A percentile compares a stretch with the other conserved stretches of the same genome.
Conservation (phyloP, 2,797 vertebrate genomes). For the Remorina albescens region DNA sequence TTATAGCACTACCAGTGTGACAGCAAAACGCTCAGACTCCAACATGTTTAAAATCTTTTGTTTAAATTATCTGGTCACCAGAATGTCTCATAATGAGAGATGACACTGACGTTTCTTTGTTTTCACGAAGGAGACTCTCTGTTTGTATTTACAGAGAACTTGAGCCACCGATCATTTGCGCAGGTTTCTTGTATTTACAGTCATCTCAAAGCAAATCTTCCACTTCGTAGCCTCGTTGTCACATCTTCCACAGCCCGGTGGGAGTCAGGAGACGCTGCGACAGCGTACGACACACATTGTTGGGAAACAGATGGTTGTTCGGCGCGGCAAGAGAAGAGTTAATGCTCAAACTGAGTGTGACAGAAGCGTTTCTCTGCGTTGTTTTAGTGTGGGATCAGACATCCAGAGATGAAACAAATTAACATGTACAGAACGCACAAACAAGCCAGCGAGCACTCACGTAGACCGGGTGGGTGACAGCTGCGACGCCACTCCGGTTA, state of each 20-base stretch:
- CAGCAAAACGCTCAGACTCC: neutral
- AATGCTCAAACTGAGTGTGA: constrained; percentile 37
- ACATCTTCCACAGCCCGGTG: neutral
- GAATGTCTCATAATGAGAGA: constrained; percentile 9
- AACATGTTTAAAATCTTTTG: constrained; percentile 6
- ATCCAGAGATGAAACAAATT: constrained; percentile 38
- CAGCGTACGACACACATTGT: constrained; percentile 52
- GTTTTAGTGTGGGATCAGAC: constrained; percentile 31
- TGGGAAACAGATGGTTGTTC: constrained; percentile 56
- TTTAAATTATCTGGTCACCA: neutral
- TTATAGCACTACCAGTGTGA: neutral
- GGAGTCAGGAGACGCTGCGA: constrained; percentile 19
- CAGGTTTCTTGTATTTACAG: constrained; percentile 15
- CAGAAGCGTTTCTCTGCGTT: constrained; percentile 34
- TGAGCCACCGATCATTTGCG: neutral
- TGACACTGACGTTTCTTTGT: neutral
- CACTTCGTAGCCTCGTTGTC: constrained; percentile 14
- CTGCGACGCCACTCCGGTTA: constrained; percentile 37
- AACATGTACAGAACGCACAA: constrained; percentile 12
- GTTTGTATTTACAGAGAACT: too few relatives aligned
- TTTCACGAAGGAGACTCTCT: too few relatives aligned
- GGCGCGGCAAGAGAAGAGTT: constrained; percentile 37
- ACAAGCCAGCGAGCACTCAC: neutral
- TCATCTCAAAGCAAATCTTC: constrained; percentile 13
- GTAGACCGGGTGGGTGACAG: constrained; percentile 29